These are phyloP conservation scores for Oligia latruncula DNA, from an alignment of 2,888 invertebrate species.

Conservation along the genomic window DNA sequence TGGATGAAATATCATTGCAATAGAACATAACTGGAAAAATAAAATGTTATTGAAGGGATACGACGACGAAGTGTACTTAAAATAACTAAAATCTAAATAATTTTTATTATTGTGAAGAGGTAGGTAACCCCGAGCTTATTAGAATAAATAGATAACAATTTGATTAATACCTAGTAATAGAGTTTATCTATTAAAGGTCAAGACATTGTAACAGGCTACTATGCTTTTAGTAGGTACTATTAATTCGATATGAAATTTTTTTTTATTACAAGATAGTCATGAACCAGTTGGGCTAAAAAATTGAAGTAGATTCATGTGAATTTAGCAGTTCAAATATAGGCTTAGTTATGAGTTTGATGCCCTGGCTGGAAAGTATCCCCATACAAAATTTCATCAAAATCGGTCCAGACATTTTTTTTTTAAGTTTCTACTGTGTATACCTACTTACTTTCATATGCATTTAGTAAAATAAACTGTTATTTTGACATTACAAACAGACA, in stretches of 20 bases:
- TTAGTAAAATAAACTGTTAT: too few species aligned
- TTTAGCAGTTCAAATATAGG: too few species aligned
- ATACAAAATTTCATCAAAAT: too few species aligned
- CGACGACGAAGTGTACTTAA: background rate
- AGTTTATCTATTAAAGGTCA: constrained; percentile 13
- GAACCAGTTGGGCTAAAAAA: background rate
- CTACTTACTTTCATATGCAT: too few species aligned
- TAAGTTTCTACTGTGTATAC: too few species aligned
- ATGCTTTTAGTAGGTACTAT: background rate
- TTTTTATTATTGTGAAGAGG: background rate
- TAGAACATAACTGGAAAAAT: background rate
- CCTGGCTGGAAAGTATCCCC: too few species aligned
- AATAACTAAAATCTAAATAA: background rate
- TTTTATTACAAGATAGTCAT: too few species aligned
- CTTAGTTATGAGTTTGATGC: too few species aligned
- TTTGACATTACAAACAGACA: too few species aligned
- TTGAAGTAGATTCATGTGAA: too few species aligned
- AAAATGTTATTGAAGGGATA: background rate
- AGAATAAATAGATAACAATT: constrained; percentile 21
- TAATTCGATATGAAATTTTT: too few species aligned
- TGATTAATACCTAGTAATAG: constrained; percentile 1
- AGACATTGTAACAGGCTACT: constrained; percentile 9
- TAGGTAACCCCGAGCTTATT: constrained; percentile 19
- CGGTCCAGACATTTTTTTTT: too few species aligned
- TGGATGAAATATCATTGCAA: background rate